phyloP scores from a whole-genome alignment of 2,888 invertebrate genomes.

The Hipparchia sbordonii region DNA sequence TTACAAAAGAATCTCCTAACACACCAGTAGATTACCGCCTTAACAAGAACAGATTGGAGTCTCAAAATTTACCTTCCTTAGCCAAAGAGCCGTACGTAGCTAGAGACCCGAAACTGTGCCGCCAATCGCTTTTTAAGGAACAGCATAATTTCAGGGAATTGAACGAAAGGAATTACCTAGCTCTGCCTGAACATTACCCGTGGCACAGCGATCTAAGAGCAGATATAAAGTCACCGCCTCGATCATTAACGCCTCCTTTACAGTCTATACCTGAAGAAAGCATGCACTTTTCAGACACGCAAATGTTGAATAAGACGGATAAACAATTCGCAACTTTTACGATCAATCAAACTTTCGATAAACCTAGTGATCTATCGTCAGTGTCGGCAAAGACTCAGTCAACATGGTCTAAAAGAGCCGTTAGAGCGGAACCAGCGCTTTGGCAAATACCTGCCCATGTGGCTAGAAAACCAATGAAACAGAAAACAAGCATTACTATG shows the following conservation, averaged over 20 bases:
- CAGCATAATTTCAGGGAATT: constrained; percentile 56
- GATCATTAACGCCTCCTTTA: constrained; percentile 69
- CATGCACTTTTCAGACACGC: constrained; percentile 62
- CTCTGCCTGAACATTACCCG: constrained; percentile 56
- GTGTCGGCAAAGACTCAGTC: constrained; percentile 51
- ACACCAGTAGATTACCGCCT: constrained; percentile 55
- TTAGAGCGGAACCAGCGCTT: constrained; percentile 64
- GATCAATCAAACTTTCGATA: constrained; percentile 73
- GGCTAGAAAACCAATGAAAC: constrained; percentile 56
- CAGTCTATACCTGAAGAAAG: constrained; percentile 80
- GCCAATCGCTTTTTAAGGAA: constrained; percentile 70
- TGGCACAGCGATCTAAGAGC: constrained; percentile 64
- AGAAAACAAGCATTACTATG: constrained; percentile 49
- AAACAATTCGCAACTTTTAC: constrained; percentile 67
- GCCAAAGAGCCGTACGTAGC: constrained; percentile 49
- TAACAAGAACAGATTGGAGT: constrained; percentile 52
- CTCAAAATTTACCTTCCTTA: constrained; percentile 51
- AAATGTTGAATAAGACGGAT: constrained; percentile 59
- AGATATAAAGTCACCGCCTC: constrained; percentile 63
- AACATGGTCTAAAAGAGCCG: constrained; percentile 70
- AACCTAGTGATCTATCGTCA: constrained; percentile 48
- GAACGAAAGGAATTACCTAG: constrained; percentile 52
- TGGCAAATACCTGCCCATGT: constrained; percentile 67
- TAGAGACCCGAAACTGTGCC: constrained; percentile 57
- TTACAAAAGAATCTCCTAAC: constrained; percentile 77